phyloP scores from a whole-genome alignment of 2,113 vertebrate genomes.

The Oreochromis niloticus region DNA sequence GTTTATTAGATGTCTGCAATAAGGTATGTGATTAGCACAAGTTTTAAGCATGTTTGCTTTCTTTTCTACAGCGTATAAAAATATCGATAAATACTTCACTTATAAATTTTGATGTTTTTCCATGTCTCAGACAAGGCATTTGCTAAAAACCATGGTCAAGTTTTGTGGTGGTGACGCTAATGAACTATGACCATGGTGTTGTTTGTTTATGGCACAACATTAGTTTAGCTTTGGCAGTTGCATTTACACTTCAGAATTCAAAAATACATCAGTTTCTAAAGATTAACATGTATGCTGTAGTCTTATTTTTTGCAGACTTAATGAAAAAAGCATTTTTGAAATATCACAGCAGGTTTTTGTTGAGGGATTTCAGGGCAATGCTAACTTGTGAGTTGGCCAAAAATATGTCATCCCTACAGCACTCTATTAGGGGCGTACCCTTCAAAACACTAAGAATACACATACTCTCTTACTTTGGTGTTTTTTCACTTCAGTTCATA shows the following conservation, averaged over 20 bases:
- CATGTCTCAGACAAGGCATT: not conserved
- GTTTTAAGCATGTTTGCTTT: not conserved
- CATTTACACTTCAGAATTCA: not conserved
- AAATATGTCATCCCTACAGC: not conserved
- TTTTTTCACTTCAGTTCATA: not conserved
- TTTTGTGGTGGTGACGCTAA: not conserved
- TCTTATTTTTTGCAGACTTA: too few relatives aligned
- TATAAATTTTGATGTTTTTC: not conserved
- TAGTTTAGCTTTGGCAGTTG: not conserved
- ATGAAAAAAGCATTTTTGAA: not conserved
- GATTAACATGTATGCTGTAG: not conserved
- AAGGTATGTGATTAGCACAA: not conserved
- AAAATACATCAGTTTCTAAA: not conserved
- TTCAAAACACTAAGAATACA: not conserved
- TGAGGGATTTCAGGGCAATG: not conserved
- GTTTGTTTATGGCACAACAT: not conserved
- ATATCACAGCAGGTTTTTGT: not conserved
- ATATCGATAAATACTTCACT: not conserved
- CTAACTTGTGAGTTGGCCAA: not conserved
- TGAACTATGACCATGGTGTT: not conserved
- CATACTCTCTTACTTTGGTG: not conserved
- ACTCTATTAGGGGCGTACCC: not conserved
- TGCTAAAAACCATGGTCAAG: not conserved
- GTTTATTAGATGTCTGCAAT: not conserved
- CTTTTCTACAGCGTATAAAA: not conserved